phyloP scores from a whole-genome alignment of 2,888 invertebrate genomes.

The Ophion ellenae region DNA sequence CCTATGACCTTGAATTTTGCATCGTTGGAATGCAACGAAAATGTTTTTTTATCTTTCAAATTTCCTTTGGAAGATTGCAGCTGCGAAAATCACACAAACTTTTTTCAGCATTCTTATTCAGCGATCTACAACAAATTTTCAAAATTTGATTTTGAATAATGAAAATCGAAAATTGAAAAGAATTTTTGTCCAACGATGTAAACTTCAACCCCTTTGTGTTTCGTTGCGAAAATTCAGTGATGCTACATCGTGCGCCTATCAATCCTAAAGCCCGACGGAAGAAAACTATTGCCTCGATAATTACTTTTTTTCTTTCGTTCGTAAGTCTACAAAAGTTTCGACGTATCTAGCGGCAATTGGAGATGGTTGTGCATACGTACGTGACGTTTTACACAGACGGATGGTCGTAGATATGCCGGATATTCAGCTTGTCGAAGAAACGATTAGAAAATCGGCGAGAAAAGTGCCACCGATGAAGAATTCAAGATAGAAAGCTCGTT shows the following conservation, averaged over 20 bases:
- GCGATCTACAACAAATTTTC: too few species aligned
- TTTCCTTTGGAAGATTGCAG: too few species aligned
- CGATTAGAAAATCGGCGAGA: not conserved
- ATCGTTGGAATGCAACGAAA: too few species aligned
- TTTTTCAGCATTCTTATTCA: too few species aligned
- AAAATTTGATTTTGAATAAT: too few species aligned
- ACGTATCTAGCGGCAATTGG: not conserved
- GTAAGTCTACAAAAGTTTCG: not conserved
- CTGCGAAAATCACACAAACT: too few species aligned
- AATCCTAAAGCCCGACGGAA: not conserved
- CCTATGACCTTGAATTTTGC: too few species aligned
- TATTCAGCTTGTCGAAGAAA: not conserved
- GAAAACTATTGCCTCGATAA: not conserved
- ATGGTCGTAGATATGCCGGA: constrained; percentile 11
- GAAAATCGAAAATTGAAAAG: too few species aligned
- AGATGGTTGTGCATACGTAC: constrained; percentile 8
- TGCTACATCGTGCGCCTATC: not conserved
- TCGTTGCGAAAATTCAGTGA: not conserved
- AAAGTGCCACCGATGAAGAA: not conserved
- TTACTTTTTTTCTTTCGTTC: not conserved
- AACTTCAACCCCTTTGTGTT: too few species aligned
- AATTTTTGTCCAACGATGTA: too few species aligned
- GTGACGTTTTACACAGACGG: not conserved
- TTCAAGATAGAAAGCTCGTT: not conserved
- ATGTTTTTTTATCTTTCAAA: too few species aligned